phyloP scores from a whole-genome alignment of 2,888 invertebrate genomes.

The Trissonchulus latispiculum region DNA sequence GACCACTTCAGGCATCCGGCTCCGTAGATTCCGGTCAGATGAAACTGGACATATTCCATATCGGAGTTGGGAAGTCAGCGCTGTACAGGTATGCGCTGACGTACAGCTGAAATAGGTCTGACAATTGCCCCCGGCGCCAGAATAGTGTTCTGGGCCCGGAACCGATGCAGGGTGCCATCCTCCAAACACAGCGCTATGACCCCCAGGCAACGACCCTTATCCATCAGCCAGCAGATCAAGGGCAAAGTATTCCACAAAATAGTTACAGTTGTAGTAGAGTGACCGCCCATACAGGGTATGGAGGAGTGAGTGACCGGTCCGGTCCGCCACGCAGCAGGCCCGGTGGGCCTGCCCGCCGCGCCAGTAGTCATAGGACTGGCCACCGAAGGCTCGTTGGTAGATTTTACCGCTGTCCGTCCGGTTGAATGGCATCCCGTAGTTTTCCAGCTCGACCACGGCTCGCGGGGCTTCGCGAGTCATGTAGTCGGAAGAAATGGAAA shows the following conservation, averaged over 20 bases:
- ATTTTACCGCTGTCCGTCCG: conserved; percentile 90
- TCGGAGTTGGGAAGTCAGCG: conserved; percentile 89
- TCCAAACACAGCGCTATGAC: conserved; percentile 87
- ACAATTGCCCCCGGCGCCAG: conserved; percentile 53
- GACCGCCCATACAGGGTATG: conserved; percentile 95
- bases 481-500: too few species aligned
- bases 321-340: conserved; percentile 94
- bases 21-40: conserved; percentile 97
- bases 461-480: conserved; percentile 63
- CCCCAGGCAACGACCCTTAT: conserved; percentile 63
- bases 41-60: conserved; percentile 98
- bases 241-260: conserved; percentile 97
- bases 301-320: conserved; percentile 92
- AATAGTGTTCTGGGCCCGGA: conserved; percentile 66
- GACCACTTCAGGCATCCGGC: conserved; percentile 84
- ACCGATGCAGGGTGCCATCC: conserved; percentile 89
- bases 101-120: conserved; percentile 96
- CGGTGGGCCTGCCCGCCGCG: conserved; percentile 94
- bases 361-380: conserved; percentile 90
- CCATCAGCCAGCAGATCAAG: conserved; percentile 94
- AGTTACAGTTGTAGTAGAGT: conserved; percentile 88
- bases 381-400: conserved; percentile 97
- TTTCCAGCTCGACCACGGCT: conserved; percentile 52
- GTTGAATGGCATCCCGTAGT: conserved; percentile 91
- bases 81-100: conserved; percentile 90